Percentiles rank a stretch among this genome's conserved stretches.
phyloP scores from a whole-genome alignment of 2,797 vertebrate species.

The Gorsachius magnificus region DNA sequence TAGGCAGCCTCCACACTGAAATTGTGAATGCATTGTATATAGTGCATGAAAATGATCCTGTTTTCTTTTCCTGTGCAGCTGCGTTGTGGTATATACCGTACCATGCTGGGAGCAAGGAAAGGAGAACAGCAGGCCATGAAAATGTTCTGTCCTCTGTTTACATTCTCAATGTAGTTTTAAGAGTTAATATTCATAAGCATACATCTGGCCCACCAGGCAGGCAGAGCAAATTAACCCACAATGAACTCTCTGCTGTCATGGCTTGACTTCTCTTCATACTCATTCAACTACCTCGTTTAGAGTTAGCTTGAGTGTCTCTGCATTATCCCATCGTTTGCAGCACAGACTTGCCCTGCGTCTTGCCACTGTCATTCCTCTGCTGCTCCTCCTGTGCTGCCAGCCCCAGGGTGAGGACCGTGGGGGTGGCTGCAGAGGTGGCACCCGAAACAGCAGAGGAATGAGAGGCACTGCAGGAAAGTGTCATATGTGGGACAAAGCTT shows the following conservation, averaged over 20 bases:
- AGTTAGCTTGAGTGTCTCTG: neutral
- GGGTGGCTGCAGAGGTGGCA: neutral
- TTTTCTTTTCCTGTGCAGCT: neutral
- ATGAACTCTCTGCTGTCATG: neutral
- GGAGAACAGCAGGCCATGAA: neutral
- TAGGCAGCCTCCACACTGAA: neutral
- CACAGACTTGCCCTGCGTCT: neutral
- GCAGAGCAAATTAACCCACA: neutral
- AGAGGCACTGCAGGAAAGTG: neutral
- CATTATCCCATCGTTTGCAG: neutral
- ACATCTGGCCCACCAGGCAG: neutral
- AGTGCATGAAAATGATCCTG: neutral
- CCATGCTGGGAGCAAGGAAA: neutral
- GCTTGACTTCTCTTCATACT: neutral
- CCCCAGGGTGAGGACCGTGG: neutral
- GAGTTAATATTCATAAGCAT: neutral
- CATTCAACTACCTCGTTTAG: neutral
- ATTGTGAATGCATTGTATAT: neutral
- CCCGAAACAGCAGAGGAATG: rapidly evolving
- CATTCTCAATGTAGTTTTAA: neutral
- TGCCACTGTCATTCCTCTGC: neutral
- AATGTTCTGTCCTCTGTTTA: neutral
- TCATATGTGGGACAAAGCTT: neutral
- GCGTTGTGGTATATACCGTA: neutral
- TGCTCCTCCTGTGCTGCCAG: neutral